Evolutionary conservation across 2,113 vertebrate species (phyloP).

Genomic region (Nematolebias whitei): DNA sequence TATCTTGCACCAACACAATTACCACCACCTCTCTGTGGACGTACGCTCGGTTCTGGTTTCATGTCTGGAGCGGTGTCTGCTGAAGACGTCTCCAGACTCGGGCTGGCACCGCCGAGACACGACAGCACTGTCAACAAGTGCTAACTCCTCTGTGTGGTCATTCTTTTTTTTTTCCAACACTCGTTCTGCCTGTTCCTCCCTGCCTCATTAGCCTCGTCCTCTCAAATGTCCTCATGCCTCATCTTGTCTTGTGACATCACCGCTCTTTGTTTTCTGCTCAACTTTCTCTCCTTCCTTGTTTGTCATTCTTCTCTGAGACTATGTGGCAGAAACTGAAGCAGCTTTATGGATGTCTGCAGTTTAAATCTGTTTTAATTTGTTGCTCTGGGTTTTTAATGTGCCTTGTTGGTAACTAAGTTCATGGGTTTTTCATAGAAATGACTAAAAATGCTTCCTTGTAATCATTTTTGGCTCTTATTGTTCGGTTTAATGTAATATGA

Average conservation of each 20-base stretch:
- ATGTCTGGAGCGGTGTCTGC: conserved; percentile 43
- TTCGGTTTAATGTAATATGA: not conserved
- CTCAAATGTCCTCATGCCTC: conserved; percentile 32
- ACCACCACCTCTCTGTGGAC: conserved; percentile 17
- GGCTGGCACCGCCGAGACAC: conserved; percentile 63
- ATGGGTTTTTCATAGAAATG: not conserved
- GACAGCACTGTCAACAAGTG: conserved; percentile 50
- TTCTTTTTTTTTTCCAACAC: conserved; percentile 15
- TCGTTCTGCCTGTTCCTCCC: conserved; percentile 29
- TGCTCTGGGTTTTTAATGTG: conserved; percentile 10
- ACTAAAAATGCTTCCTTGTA: not conserved
- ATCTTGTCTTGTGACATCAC: conserved; percentile 54
- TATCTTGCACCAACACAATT: conserved; percentile 23
- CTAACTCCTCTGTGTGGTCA: conserved; percentile 35
- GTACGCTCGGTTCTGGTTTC: conserved; percentile 23
- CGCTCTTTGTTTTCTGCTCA: conserved; percentile 39
- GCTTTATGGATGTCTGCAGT: conserved; percentile 5
- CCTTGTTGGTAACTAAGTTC: no score
- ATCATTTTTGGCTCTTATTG: not conserved
- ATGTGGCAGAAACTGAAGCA: conserved; percentile 14
- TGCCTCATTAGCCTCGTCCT: conserved; percentile 21
- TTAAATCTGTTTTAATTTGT: conserved; percentile 27
- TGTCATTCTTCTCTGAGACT: not conserved
- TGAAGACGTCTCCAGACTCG: conserved; percentile 62
- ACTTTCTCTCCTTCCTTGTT: conserved; percentile 56